These are phyloP conservation scores for Thermophis baileyi DNA, from an alignment of 2,113 vertebrate genomes.

Conservation along the genomic window DNA sequence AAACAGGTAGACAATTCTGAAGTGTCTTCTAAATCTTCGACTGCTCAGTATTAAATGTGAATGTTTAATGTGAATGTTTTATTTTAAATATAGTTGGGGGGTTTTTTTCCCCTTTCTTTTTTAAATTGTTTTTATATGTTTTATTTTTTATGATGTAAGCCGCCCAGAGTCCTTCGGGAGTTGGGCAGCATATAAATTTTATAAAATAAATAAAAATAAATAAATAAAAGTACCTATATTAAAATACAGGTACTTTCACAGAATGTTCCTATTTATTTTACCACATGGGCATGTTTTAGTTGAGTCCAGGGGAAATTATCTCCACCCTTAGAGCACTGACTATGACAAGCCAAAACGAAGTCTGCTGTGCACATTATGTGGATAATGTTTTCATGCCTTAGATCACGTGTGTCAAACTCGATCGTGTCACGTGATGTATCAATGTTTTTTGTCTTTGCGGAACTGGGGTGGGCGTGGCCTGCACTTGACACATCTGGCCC, in stretches of 20 bases:
- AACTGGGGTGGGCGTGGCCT: no score
- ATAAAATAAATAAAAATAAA: no score
- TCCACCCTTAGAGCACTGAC: slow-evolving; percentile 30
- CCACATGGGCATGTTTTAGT: slow-evolving; percentile 46
- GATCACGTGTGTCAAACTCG: neutral
- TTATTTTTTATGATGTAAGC: no score
- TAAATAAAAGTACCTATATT: slow-evolving; percentile 58
- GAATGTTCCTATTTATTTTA: slow-evolving; percentile 48
- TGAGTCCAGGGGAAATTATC: slow-evolving; percentile 51
- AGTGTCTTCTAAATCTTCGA: slow-evolving; percentile 55
- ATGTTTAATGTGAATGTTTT: no score
- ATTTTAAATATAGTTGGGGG: no score
- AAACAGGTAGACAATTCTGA: slow-evolving; percentile 56
- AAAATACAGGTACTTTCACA: slow-evolving; percentile 43
- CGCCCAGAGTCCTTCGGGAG: no score
- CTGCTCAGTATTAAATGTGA: slow-evolving; percentile 56
- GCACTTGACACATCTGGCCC: no score
- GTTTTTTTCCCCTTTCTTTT: no score
- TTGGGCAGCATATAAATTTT: no score
- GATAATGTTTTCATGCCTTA: slow-evolving; percentile 26
- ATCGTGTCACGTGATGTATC: no score
- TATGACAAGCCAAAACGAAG: slow-evolving; percentile 9
- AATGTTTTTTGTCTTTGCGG: no score
- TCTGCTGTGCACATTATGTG: slow-evolving; percentile 10
- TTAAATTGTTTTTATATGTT: no score